Evolutionary conservation across 2,113 vertebrate species (phyloP).

Genomic region (Motacilla alba): DNA sequence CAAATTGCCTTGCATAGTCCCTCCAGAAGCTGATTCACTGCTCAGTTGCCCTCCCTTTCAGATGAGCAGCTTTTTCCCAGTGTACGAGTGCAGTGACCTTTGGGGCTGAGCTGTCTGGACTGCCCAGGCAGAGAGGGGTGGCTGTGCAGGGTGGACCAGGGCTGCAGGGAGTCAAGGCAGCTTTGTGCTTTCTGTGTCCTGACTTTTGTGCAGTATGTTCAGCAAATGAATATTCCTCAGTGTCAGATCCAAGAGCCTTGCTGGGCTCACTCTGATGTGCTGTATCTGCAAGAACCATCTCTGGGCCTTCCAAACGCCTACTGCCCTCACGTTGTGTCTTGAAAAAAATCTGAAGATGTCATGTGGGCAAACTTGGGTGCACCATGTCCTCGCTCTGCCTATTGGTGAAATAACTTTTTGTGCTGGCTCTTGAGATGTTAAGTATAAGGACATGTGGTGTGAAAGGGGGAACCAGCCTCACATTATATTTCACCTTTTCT

Average conservation of each 20-base stretch:
- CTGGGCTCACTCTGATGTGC: not conserved
- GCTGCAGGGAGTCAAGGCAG: not conserved
- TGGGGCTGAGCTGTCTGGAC: not conserved
- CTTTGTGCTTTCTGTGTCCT: fast-evolving
- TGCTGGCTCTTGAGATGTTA: not conserved
- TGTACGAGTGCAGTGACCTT: not conserved
- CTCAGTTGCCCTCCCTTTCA: not conserved
- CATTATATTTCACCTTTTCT: not conserved
- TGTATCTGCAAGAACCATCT: not conserved
- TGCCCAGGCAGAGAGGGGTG: not conserved
- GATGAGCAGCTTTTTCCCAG: not conserved
- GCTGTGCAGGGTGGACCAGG: fast-evolving
- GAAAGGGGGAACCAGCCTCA: not conserved
- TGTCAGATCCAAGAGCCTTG: not conserved
- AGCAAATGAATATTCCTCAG: not conserved
- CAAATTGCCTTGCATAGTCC: not conserved
- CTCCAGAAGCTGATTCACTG: not conserved
- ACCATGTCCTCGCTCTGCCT: fast-evolving
- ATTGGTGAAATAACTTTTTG: not conserved
- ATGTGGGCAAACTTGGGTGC: fast-evolving
- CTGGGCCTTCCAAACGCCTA: not conserved
- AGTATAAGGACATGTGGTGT: fast-evolving
- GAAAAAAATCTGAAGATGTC: not conserved
- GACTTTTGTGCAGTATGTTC: not conserved
- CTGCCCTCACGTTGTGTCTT: not conserved